phyloP scores from a whole-genome alignment of 1,140 invertebrate genomes.

The Drosophila dunni region DNA sequence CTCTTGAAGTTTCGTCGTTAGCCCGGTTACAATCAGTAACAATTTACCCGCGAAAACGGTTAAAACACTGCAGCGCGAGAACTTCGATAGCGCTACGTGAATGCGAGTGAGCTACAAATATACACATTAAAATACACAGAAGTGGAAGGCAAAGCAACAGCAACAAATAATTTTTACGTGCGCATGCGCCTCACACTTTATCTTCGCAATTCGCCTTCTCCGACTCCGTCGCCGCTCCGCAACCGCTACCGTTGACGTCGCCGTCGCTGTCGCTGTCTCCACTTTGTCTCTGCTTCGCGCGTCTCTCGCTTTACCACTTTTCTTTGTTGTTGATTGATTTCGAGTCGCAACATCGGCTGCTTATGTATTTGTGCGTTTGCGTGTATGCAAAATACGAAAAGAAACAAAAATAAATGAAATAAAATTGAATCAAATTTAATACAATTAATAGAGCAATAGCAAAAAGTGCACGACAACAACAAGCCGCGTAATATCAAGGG shows the following conservation, averaged over 20 bases:
- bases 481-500: conserved; percentile 37
- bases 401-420: conserved; percentile 28
- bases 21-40: conserved; percentile 60
- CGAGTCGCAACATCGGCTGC: conserved; percentile 36
- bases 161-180: conserved; percentile 40
- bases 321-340: conserved; percentile 52
- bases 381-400: conserved; percentile 32
- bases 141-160: conserved; percentile 32
- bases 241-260: neutral
- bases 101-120: conserved; percentile 18
- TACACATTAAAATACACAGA: conserved; percentile 22
- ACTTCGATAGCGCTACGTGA: conserved; percentile 31
- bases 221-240: neutral
- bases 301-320: conserved; percentile 17
- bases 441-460: conserved; percentile 35
- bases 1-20: conserved; percentile 44
- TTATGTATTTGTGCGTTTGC: conserved; percentile 21
- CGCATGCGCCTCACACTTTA: conserved; percentile 47
- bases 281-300: conserved; percentile 13
- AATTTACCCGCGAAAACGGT: conserved; percentile 75
- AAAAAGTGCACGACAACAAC: conserved; percentile 41
- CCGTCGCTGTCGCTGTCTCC: conserved; percentile 5
- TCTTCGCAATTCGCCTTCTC: conserved; percentile 43
- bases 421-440: conserved; percentile 40
- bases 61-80: conserved; percentile 62